These are phyloP conservation scores for Molorchus minor DNA, from an alignment of 2,888 invertebrate species.

Conservation along the genomic window DNA sequence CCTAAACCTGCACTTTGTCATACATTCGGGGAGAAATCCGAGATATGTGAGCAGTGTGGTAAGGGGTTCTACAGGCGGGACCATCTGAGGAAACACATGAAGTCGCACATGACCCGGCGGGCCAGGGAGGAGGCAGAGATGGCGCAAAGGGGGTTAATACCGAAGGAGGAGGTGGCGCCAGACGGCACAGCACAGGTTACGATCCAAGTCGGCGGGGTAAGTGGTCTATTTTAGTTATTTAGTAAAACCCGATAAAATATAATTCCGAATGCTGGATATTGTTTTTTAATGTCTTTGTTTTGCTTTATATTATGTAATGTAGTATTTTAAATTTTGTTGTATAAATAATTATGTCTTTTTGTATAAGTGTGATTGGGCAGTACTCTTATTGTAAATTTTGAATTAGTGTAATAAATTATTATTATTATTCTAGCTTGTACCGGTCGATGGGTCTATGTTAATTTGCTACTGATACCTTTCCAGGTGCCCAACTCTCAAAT, in stretches of 20 bases:
- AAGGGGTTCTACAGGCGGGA: constrained; percentile 84
- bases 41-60: constrained; percentile 79
- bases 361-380: background rate
- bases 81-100: constrained; percentile 81
- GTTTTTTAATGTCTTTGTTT: background rate
- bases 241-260: too few species aligned
- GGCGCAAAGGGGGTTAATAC: constrained; percentile 48
- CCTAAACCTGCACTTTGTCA: constrained; percentile 83
- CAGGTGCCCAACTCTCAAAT: constrained; percentile 72
- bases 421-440: background rate
- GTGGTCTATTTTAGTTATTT: constrained; percentile 22
- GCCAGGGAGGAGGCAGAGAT: constrained; percentile 74
- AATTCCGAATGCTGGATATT: too few species aligned
- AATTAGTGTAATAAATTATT: too few species aligned
- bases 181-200: constrained; percentile 55
- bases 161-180: constrained; percentile 40
- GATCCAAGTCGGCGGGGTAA: constrained; percentile 55
- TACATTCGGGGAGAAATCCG: constrained; percentile 85
- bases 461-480: constrained; percentile 13
- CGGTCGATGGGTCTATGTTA: background rate
- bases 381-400: background rate
- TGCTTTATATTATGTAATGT: background rate
- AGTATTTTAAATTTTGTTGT: too few species aligned
- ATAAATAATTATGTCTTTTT: too few species aligned
- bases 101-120: constrained; percentile 79